A percentile compares a stretch with the other conserved stretches of the same genome.
phyloP scores from a whole-genome alignment of 2,888 invertebrate species.

The Epirrhoe tristata region DNA sequence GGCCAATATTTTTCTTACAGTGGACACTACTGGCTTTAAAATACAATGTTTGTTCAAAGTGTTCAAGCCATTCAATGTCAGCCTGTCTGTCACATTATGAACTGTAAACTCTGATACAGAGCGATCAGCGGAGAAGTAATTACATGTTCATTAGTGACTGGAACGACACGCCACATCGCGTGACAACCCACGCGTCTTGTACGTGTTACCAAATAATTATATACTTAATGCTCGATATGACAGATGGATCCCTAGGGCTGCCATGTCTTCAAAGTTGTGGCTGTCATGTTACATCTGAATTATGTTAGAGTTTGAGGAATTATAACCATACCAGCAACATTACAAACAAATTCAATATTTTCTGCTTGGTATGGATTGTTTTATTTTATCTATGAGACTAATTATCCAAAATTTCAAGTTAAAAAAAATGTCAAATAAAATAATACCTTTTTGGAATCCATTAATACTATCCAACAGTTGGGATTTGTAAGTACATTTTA shows the following conservation, averaged over 20 bases:
- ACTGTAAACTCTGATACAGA: constrained; percentile 54
- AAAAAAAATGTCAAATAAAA: not conserved
- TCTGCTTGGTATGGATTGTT: not conserved
- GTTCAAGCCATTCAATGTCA: not conserved
- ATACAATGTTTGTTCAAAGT: constrained; percentile 6
- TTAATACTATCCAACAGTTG: constrained; percentile 9
- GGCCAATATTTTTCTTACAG: too few relatives aligned
- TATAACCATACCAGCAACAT: not conserved
- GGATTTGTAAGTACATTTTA: constrained; percentile 10
- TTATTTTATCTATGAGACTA: not conserved
- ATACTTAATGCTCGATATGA: constrained; percentile 55
- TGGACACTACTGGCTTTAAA: not conserved
- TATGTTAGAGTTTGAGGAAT: constrained; percentile 8
- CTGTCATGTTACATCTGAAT: constrained; percentile 22
- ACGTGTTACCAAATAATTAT: constrained; percentile 66
- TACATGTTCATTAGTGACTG: constrained; percentile 76
- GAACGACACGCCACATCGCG: constrained; percentile 75
- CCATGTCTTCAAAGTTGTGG: constrained; percentile 1
- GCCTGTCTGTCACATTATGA: not conserved
- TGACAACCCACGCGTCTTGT: constrained; percentile 58
- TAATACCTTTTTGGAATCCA: not conserved
- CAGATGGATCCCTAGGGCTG: constrained; percentile 44
- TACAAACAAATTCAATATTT: not conserved
- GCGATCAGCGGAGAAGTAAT: constrained; percentile 71
- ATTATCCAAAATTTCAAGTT: not conserved